phyloP scores from a whole-genome alignment of 1,140 invertebrate species.

The Pentalonia nigronervosa region DNA sequence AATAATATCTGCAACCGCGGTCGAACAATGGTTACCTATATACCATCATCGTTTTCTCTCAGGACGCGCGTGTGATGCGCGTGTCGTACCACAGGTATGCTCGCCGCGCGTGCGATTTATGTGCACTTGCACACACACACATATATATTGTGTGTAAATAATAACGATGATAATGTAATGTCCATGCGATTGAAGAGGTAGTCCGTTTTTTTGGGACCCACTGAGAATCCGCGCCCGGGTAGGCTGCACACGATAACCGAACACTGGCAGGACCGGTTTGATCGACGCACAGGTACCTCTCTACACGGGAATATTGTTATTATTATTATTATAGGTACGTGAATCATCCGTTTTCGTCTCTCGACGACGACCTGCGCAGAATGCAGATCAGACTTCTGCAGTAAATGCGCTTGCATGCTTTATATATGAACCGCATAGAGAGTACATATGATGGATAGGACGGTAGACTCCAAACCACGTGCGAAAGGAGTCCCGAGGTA shows the following conservation, averaged over 20 bases:
- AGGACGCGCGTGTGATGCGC: too few species aligned
- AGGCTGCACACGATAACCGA: background rate
- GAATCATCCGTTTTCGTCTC: slow-evolving; percentile 36
- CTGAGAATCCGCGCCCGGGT: background rate
- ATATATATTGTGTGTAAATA: background rate
- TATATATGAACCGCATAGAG: too few species aligned
- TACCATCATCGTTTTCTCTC: background rate
- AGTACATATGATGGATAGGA: too few species aligned
- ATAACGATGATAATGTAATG: too few species aligned
- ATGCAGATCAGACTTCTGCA: background rate
- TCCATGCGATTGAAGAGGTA: too few species aligned
- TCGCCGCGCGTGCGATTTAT: background rate
- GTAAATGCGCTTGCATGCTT: background rate
- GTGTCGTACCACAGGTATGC: too few species aligned
- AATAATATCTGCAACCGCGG: background rate
- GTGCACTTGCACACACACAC: background rate
- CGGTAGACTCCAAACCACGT: too few species aligned
- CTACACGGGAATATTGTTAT: background rate
- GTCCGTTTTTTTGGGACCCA: slow-evolving; percentile 41
- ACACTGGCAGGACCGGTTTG: slow-evolving; percentile 53
- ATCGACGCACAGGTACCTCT: background rate
- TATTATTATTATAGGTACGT: slow-evolving; percentile 5
- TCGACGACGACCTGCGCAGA: background rate
- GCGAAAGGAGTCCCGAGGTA: too few species aligned
- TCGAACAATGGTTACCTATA: slow-evolving; percentile 22